Evolutionary conservation across 2,797 vertebrate genomes (phyloP).

Genomic region (Arctocebus calabarensis): DNA sequence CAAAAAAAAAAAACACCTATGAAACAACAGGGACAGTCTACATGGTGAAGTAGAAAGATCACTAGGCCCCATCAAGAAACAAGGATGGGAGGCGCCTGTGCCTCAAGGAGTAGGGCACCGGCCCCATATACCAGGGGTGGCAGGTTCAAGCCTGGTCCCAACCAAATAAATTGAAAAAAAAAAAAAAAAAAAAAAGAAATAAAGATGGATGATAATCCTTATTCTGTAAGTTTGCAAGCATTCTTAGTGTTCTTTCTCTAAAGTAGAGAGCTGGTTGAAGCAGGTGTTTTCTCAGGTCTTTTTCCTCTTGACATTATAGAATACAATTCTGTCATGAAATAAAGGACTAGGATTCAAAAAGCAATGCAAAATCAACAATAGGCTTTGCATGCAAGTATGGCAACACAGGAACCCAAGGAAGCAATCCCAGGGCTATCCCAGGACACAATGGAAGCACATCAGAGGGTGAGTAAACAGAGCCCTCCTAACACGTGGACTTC

Average conservation of each 20-base stretch:
- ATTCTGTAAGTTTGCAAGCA: neutral
- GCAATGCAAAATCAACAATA: neutral
- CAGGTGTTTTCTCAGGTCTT: neutral
- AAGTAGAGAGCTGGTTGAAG: neutral
- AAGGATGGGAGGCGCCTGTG: no score
- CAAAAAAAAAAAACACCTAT: no score
- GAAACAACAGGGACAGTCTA: neutral
- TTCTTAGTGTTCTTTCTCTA: neutral
- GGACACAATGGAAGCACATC: neutral
- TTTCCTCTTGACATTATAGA: neutral
- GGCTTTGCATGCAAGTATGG: neutral
- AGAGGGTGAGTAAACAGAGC: neutral
- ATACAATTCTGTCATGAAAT: slow-evolving; percentile 18
- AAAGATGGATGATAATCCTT: neutral
- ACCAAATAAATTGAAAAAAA: no score
- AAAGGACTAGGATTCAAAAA: slow-evolving; percentile 26
- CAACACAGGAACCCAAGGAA: neutral
- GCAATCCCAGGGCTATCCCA: neutral
- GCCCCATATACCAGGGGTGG: no score
- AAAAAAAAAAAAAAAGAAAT: no score
- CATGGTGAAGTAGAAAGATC: neutral
- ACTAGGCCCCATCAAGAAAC: neutral
- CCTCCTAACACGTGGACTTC: neutral
- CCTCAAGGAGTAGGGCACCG: no score
- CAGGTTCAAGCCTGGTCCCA: no score